Evolutionary conservation across 2,888 invertebrate genomes (phyloP), one percentile per base, ranked within the genome.

Genomic region (Meloe dianella): DNA sequence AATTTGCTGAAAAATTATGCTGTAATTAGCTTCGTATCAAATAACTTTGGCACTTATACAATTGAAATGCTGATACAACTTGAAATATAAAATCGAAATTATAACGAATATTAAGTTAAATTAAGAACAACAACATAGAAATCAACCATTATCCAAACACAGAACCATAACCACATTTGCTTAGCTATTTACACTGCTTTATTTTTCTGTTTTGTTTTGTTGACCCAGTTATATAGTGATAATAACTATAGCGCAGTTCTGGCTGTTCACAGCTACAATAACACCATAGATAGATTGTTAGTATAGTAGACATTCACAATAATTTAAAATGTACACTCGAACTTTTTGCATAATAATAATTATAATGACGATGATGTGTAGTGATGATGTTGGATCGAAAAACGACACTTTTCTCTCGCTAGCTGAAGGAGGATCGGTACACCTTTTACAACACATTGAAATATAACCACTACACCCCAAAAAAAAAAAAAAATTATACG

Each of bases 131-230:
- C 51, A 64, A 61, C 63, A 63, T 60, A 64, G 64, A 56, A 61
- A 63, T 67, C 68, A 69, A 70, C 68, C 67, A 70, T 69, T 70
- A 67, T 70, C 61, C 68, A 66, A 68, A 68, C 69, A 80, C 80
- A 78, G 78, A 51, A 75, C 76, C 73, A 67, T 79, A 80, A 80
- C 79, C 79, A 80, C 79, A 71, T 74, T 73, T 72, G 78, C 77
- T 77, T 77, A 79, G 77, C 78, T 80, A 81, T 81, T 76, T 81
- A 81, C 80, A 82, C 77, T n/a, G n/a, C n/a, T n/a, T n/a, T n/a
- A n/a, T n/a, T n/a, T n/a, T n/a, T n/a, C n/a, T n/a, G n/a, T n/a
- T n/a, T n/a, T n/a, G 77, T 77, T 78, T 65, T 30, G 58, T 63
- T 70, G 77, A 76, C 78, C 58, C 66, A 79, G 75, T 77, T 76